phyloP scores from a whole-genome alignment of 2,888 invertebrate species.

The Tholera decimalis region DNA sequence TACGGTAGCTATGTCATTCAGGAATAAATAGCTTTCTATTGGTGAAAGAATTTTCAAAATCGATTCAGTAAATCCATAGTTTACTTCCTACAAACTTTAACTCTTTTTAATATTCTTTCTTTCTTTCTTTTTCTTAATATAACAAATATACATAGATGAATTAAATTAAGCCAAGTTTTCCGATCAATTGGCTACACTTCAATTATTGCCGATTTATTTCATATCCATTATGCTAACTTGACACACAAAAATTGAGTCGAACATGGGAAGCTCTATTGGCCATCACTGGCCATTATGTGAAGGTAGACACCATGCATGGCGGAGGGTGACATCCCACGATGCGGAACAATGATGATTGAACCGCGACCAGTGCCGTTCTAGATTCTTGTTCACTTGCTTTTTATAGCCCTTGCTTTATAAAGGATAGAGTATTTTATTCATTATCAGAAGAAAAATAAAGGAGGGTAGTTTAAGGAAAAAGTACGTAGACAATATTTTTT shows the following conservation, averaged over 20 bases:
- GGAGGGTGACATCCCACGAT: constrained; percentile 53
- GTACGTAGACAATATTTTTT: too few relatives aligned
- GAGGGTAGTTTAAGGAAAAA: too few relatives aligned
- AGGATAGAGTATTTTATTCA: too few relatives aligned
- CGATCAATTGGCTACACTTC: constrained; percentile 13
- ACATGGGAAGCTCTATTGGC: constrained; percentile 35
- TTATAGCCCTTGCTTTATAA: neutral
- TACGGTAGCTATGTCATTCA: too few relatives aligned
- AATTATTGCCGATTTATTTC: constrained; percentile 24
- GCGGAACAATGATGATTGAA: constrained; percentile 53
- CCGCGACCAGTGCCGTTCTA: constrained; percentile 32
- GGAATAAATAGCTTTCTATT: too few relatives aligned
- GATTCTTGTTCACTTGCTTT: constrained; percentile 34
- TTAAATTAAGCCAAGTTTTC: neutral
- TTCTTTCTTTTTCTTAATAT: too few relatives aligned
- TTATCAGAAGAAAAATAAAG: too few relatives aligned
- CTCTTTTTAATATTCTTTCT: too few relatives aligned
- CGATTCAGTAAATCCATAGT: too few relatives aligned
- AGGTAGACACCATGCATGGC: constrained; percentile 47
- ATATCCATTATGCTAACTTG: constrained; percentile 42
- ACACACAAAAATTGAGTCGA: constrained; percentile 40
- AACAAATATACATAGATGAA: too few relatives aligned
- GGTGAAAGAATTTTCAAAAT: too few relatives aligned
- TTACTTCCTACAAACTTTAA: too few relatives aligned
- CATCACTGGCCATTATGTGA: constrained; percentile 50